Evolutionary conservation across 2,113 vertebrate species (phyloP), one percentile per base, ranked within the genome.

Genomic region (Nanger granti): DNA sequence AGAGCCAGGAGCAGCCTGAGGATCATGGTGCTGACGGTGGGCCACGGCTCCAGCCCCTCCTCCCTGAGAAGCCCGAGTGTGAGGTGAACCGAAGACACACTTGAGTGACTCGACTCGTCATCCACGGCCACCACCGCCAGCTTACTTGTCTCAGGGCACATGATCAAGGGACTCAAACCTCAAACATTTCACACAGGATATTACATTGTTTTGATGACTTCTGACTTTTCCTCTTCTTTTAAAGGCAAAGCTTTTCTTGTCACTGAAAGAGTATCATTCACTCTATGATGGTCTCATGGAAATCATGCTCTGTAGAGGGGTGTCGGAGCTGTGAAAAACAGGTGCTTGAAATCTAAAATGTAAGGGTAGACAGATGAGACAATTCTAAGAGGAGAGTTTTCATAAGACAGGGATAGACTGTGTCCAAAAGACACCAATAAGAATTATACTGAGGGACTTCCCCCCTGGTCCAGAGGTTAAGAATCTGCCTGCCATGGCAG

Each of bases 161-260:
- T 94, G 97, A 98, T 97, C 95, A 97, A 95, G 87, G 92, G n/a
- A 93, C 29, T 95, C 95, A 98, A 98, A 98, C 98, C 94, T 94
- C 98, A 91, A 98, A 52, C 2, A 31, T 97, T 98, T 91, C 97
- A 98, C 98, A 98, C 97, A 98, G 98, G 98, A 99, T 99, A 97
- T 97, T 37, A 47, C 62, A 86, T 93, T 98, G 76, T 98, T 98
- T 98, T 98, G 98, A 98, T 99, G 97, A 97, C 97, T 98, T 98
- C 87, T 96, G 95, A 91, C 87, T 98, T 98, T 98, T 97, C 80
- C 57, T 92, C 95, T 96, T 98, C 91, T 95, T 89, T 98, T 97
- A 97, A 96, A 92, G 64, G 62, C 31, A 44, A 91, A 28, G 4
- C 59, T 94, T 95, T 94, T 91, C 89, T 97, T 96, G 24, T 84